Percentiles rank a stretch among this genome's conserved stretches.
Evolutionary conservation across 2,113 vertebrate species (phyloP).

Genomic region (Carollia perspicillata): DNA sequence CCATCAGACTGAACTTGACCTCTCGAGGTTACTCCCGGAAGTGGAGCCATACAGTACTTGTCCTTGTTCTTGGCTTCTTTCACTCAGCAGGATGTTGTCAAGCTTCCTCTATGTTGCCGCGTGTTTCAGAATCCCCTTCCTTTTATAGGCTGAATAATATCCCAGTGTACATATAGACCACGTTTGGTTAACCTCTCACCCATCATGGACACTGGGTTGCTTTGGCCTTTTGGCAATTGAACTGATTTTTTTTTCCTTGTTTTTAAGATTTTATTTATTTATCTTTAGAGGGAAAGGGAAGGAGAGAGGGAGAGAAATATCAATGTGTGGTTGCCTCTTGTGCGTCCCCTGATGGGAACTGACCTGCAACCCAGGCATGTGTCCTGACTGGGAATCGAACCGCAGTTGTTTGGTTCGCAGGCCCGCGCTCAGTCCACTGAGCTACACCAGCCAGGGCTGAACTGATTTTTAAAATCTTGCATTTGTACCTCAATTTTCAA

Average conservation of each 20-base stretch:
- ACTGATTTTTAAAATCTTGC: neutral
- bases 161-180: neutral
- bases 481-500: neutral
- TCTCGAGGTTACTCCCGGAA: neutral
- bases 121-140: neutral
- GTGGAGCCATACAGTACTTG: neutral
- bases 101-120: neutral
- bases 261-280: too few species aligned
- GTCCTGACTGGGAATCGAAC: too few species aligned
- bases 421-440: too few species aligned
- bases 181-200: neutral
- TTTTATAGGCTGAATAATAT: neutral
- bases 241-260: too few species aligned
- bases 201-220: neutral
- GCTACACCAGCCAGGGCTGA: too few species aligned
- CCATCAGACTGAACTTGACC: neutral
- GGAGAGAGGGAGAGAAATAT: too few species aligned
- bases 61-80: neutral
- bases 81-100: neutral
- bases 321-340: too few species aligned
- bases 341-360: too few species aligned
- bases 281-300: too few species aligned
- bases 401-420: too few species aligned
- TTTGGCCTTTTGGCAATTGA: neutral
- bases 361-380: too few species aligned